Base-by-base conservation (phyloP, 2,888 invertebrate species). In the Melangyna quadrimaculata region DNA sequence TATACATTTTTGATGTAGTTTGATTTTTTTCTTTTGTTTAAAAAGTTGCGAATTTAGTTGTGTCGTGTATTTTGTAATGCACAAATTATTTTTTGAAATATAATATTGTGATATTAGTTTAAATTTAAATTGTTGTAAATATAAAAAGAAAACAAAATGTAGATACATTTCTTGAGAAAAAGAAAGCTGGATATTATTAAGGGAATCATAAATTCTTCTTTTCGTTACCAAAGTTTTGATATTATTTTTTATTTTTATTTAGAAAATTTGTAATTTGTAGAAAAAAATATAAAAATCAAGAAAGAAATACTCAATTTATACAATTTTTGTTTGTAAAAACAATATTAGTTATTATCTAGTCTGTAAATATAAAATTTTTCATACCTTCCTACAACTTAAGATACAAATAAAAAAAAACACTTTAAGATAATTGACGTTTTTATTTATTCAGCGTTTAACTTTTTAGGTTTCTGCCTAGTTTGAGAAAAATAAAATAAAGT, bases 1-100 rank as follows among this genome's bases (percentile, higher is more conserved):
- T 90, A 91, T 90, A 78, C 51, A 51, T 65, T 55, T 72, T 71
- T 74, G 29, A 40, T 84, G 65, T 19, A 40, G 40, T 70, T 72
- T 80, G 35, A 45, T 48, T 37, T 67, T 48, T 37, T 67, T 32
- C 6, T 24, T 81, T 77, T 77, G 37, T 48, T 43, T 70, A 19
- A 57, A 14, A 24, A 24, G 48, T 51, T 27, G 51, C 51, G 24
- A 24, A 51, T 24, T 24, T 3, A 7, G 14, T 14, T 51, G 14
- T 51, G 14, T 71, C 48, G 75, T 72, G 61, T 51, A 57, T 32
- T 27, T 45, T 61, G 55, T 32, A 19, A 45, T 37, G 53, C 59
- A 69, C 51, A 73, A 45, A 43, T 35, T 12, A 43, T 35, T 12
- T 57, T 59, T 43, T 27, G 12, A 29, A 37, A 24, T 24, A 37